Percentiles rank a stretch among this genome's conserved stretches.
Conservation (phyloP, 2,113 vertebrate genomes). For the Platanista minor region DNA sequence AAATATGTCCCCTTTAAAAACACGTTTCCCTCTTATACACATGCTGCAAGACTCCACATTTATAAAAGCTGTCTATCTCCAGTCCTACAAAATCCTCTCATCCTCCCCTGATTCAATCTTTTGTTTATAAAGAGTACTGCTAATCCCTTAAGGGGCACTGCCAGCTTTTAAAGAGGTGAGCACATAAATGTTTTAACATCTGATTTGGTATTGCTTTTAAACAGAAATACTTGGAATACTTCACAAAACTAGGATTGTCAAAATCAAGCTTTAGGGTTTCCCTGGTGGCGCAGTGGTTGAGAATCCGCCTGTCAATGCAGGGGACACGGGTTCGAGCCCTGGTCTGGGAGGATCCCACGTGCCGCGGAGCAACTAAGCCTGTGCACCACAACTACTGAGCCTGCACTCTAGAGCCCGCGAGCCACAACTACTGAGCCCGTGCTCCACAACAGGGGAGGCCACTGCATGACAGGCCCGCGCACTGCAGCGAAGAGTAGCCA, state of each 20-base stretch:
- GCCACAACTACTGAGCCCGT: no score
- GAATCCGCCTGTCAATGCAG: no score
- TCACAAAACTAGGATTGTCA: background rate
- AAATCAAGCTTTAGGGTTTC: background rate
- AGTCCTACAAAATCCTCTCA: background rate
- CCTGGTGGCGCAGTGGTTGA: no score
- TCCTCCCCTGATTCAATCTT: background rate
- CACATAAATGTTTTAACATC: background rate
- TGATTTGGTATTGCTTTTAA: background rate
- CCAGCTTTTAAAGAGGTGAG: background rate
- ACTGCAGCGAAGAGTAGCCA: no score
- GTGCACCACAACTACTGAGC: no score
- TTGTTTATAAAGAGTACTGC: slow-evolving; percentile 9
- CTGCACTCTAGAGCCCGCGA: no score
- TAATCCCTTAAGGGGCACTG: background rate
- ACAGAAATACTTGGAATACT: background rate
- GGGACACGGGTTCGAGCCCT: no score
- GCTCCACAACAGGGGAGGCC: no score
- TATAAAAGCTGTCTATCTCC: background rate
- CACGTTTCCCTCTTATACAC: background rate
- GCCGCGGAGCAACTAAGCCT: no score
- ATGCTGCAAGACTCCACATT: background rate
- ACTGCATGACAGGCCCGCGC: no score
- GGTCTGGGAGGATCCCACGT: no score
- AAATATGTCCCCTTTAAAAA: background rate